Conservation (phyloP, 1,140 invertebrate genomes). For the Diploscapter pachys region DNA sequence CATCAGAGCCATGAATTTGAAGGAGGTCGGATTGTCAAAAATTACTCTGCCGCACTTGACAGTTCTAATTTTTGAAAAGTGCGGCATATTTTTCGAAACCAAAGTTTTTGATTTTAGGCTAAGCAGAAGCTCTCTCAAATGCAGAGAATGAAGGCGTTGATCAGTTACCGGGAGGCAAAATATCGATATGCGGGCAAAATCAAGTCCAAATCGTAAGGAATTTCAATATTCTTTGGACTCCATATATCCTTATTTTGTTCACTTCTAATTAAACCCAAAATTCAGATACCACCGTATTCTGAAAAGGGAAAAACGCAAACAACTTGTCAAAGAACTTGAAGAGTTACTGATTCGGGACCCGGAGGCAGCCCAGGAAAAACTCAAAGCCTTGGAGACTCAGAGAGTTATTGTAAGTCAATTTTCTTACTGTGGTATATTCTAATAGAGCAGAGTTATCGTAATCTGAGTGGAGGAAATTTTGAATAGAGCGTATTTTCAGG, state of each 20-base stretch:
- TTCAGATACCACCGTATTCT: constrained; percentile 71
- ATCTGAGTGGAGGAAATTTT: not conserved
- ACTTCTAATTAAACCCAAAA: too few species aligned
- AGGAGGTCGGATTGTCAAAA: constrained; percentile 68
- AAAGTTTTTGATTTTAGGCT: constrained; percentile 55
- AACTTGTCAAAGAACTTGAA: constrained; percentile 85
- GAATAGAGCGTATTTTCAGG: constrained; percentile 62
- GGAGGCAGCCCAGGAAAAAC: constrained; percentile 78
- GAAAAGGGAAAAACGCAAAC: constrained; percentile 76
- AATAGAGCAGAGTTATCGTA: too few species aligned
- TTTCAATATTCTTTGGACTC: constrained; percentile 46
- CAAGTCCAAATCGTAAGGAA: constrained; percentile 69
- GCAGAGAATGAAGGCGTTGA: constrained; percentile 75
- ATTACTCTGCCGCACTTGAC: too few species aligned
- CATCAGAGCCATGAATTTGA: constrained; percentile 68
- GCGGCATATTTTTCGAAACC: not conserved
- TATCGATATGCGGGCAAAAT: constrained; percentile 67
- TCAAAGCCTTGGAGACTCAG: constrained; percentile 77
- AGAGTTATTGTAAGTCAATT: constrained; percentile 66
- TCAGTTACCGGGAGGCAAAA: constrained; percentile 67
- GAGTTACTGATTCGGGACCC: constrained; percentile 78
- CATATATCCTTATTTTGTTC: too few species aligned
- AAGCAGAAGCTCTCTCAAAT: constrained; percentile 61
- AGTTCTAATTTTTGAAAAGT: not conserved
- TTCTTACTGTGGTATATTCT: constrained; percentile 1